Conservation (phyloP, 2,888 invertebrate species). For the Patella depressa region DNA sequence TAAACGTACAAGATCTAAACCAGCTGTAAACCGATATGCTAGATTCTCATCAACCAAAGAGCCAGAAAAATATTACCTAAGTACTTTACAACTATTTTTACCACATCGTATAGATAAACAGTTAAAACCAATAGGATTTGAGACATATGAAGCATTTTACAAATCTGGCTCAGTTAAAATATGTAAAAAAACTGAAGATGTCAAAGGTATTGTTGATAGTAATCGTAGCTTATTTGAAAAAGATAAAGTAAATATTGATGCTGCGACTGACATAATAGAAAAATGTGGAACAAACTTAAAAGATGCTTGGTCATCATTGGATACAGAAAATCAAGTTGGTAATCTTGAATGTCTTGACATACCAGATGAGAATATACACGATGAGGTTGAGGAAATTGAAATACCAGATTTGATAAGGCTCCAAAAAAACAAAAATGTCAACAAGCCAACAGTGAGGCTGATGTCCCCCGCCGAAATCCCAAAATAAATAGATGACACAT, state of each 20-base stretch:
- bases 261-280: constrained; percentile 7
- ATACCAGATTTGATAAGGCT: not conserved
- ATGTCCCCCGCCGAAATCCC: too few species aligned
- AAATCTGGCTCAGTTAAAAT: not conserved
- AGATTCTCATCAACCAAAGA: not conserved
- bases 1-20: not conserved
- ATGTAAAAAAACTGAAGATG: not conserved
- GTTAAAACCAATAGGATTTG: constrained; percentile 1
- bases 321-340: constrained; percentile 4
- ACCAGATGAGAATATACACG: not conserved
- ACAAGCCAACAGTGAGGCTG: too few species aligned
- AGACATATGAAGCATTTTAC: not conserved
- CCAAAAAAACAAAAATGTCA: not conserved
- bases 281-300: not conserved
- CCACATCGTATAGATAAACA: constrained; percentile 10
- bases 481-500: too few species aligned
- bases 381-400: not conserved
- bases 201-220: constrained; percentile 6
- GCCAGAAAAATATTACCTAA: constrained; percentile 12
- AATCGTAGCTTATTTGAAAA: constrained; percentile 6
- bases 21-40: constrained; percentile 1
- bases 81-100: constrained; percentile 10
- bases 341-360: not conserved
- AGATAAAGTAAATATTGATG: not conserved
- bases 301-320: constrained; percentile 17